Conservation (phyloP, 1,140 invertebrate species). For the Coenobita brevimanus region DNA sequence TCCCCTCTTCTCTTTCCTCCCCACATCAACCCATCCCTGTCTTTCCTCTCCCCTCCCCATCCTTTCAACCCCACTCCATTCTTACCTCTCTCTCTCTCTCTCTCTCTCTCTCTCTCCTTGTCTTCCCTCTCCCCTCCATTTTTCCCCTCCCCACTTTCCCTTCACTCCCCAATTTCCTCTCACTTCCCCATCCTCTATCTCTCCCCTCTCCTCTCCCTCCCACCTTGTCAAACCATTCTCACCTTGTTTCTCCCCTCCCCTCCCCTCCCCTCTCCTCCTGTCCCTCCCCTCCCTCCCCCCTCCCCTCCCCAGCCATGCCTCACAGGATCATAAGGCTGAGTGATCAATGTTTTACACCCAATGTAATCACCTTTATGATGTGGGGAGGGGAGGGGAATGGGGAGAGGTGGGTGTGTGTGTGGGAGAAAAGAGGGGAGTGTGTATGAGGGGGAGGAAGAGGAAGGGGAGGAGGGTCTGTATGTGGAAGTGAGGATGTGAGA, state of each 20-base stretch:
- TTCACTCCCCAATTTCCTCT: too few species aligned
- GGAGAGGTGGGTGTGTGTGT: neutral
- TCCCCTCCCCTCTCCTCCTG: neutral
- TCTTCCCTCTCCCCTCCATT: too few species aligned
- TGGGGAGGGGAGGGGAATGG: neutral
- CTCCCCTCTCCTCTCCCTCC: too few species aligned
- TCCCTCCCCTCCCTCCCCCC: neutral
- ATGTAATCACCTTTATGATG: neutral
- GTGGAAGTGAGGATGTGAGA: neutral
- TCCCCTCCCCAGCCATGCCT: neutral
- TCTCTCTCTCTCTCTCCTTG: neutral
- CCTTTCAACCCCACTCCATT: neutral
- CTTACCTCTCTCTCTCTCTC: neutral
- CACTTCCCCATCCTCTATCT: too few species aligned
- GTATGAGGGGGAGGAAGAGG: neutral
- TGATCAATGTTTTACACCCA: constrained; percentile 21
- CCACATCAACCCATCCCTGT: neutral
- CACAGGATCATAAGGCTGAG: neutral
- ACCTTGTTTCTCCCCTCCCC: too few species aligned
- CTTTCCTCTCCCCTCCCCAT: too few species aligned
- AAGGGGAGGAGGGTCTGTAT: neutral
- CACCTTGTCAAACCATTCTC: neutral
- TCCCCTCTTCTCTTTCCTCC: constrained; percentile 12
- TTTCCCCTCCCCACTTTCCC: too few species aligned
- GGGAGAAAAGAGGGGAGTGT: neutral